Conservation (phyloP, 2,797 vertebrate genomes). For the Epinephelus awoara region DNA sequence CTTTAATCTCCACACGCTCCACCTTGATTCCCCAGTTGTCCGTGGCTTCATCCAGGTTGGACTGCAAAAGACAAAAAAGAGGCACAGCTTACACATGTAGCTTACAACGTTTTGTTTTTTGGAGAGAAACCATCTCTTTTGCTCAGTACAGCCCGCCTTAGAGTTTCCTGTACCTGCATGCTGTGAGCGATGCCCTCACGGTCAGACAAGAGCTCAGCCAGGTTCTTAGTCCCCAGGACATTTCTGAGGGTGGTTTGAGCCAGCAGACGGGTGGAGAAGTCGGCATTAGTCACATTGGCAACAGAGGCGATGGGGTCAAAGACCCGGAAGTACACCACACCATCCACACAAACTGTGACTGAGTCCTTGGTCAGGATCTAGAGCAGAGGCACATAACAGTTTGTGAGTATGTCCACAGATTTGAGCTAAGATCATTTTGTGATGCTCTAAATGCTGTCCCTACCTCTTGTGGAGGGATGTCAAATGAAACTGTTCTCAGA, state of each 20-base stretch:
- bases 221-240: constrained; percentile 88
- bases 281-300: constrained; percentile 85
- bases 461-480: constrained; percentile 90
- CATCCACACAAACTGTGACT: constrained; percentile 86
- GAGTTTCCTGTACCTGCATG: constrained; percentile 85
- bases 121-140: not conserved
- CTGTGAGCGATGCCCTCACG: constrained; percentile 86
- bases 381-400: not conserved
- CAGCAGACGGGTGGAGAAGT: constrained; percentile 86
- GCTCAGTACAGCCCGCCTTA: not conserved
- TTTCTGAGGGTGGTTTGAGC: constrained; percentile 89
- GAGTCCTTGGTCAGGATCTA: constrained; percentile 90
- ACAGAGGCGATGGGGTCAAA: constrained; percentile 87
- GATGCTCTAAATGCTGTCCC: not conserved
- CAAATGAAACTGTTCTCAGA: constrained; percentile 87
- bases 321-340: constrained; percentile 89
- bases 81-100: not conserved
- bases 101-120: not conserved
- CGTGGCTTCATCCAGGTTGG: constrained; percentile 85
- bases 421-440: not conserved
- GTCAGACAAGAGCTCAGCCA: constrained; percentile 86
- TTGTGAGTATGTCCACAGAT: not conserved
- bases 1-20: constrained; percentile 90
- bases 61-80: constrained; percentile 59
- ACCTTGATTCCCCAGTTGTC: constrained; percentile 89